These are phyloP conservation scores for Anthophora plumipes DNA, from an alignment of 2,888 invertebrate species.

Conservation along the genomic window DNA sequence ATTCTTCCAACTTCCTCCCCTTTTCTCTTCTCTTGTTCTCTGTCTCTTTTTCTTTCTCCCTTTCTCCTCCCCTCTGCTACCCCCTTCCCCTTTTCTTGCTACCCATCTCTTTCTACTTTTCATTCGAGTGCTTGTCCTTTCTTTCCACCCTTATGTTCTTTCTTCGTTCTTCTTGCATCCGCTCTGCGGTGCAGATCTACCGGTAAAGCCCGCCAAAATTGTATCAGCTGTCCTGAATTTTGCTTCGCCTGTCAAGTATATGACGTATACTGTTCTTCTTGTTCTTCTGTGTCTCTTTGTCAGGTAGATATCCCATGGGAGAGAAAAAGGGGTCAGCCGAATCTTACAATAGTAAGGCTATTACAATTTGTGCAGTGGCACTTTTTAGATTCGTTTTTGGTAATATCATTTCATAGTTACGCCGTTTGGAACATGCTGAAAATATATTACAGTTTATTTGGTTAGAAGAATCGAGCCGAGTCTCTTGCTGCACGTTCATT, in stretches of 20 bases:
- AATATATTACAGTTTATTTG: not conserved
- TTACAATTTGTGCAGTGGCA: slow-evolving; percentile 63
- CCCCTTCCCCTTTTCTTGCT: slow-evolving; percentile 32
- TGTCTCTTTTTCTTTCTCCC: not conserved
- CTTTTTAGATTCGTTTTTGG: slow-evolving; percentile 10
- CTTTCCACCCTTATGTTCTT: slow-evolving; percentile 21
- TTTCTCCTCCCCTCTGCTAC: slow-evolving; percentile 7
- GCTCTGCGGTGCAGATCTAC: slow-evolving; percentile 62
- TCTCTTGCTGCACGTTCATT: not conserved
- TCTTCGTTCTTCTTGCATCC: slow-evolving; percentile 30
- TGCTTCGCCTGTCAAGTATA: slow-evolving; percentile 63
- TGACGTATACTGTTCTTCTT: slow-evolving; percentile 58
- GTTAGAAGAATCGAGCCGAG: no score
- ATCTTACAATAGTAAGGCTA: slow-evolving; percentile 55
- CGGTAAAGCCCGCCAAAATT: slow-evolving; percentile 82
- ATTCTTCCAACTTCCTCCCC: slow-evolving; percentile 50
- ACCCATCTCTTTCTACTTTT: slow-evolving; percentile 39
- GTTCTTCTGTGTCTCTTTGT: slow-evolving; percentile 53
- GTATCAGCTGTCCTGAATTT: slow-evolving; percentile 83
- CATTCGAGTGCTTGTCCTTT: slow-evolving; percentile 30
- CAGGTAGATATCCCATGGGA: slow-evolving; percentile 60
- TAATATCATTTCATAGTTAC: slow-evolving; percentile 6
- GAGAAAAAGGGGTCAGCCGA: slow-evolving; percentile 52
- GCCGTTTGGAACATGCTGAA: not conserved
- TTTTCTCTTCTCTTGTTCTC: slow-evolving; percentile 40